Conservation (phyloP, 1,140 invertebrate genomes). For the Octopus bimaculoides region DNA sequence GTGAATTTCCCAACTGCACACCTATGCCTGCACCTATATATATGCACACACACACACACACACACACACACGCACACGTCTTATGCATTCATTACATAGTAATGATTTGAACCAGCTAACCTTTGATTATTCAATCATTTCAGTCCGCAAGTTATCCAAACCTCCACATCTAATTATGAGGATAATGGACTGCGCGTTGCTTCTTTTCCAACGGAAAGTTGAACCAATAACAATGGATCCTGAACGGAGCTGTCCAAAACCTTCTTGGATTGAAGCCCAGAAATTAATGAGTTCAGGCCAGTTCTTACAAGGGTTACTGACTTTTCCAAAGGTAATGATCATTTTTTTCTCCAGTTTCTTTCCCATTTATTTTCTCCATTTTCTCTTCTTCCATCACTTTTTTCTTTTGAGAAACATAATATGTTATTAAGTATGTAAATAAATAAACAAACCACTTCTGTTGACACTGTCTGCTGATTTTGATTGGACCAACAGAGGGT, state of each 20-base stretch:
- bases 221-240: constrained; percentile 79
- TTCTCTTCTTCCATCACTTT: neutral
- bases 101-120: too few species aligned
- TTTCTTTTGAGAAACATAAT: too few species aligned
- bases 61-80: too few species aligned
- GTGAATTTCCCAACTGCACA: too few species aligned
- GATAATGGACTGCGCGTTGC: constrained; percentile 95
- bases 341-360: too few species aligned
- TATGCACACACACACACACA: too few species aligned
- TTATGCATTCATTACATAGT: too few species aligned
- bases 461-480: too few species aligned
- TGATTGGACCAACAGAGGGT: too few species aligned
- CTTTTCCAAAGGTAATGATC: constrained; percentile 76
- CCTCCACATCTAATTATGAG: constrained; percentile 97
- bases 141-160: constrained; percentile 86
- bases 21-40: too few species aligned
- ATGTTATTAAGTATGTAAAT: too few species aligned
- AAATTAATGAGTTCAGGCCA: constrained; percentile 95
- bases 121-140: constrained; percentile 19
- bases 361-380: neutral
- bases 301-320: constrained; percentile 90
- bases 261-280: constrained; percentile 93
- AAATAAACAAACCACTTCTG: too few species aligned
- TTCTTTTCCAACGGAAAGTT: constrained; percentile 86
- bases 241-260: constrained; percentile 76